These are phyloP conservation scores for Rousettus madagascariensis DNA, from an alignment of 2,797 vertebrate species.

Conservation along the genomic window DNA sequence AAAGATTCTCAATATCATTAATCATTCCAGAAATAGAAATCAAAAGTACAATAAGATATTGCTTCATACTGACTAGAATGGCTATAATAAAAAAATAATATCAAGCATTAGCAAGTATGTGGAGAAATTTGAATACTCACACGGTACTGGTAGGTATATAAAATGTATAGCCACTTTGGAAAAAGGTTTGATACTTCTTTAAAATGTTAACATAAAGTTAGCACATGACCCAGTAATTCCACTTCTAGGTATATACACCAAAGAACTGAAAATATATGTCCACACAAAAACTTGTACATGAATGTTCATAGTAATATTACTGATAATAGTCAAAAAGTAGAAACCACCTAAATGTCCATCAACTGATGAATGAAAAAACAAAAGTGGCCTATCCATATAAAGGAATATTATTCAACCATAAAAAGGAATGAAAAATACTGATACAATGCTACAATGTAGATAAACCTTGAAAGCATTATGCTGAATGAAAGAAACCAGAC, in stretches of 20 bases:
- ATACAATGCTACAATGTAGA: neutral
- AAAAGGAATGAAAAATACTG: neutral
- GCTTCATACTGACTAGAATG: neutral
- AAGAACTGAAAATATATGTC: neutral
- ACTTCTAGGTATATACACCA: neutral
- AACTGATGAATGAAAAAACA: neutral
- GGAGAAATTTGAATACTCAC: neutral
- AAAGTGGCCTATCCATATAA: neutral
- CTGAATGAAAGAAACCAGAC: neutral
- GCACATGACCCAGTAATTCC: neutral
- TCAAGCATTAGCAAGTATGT: neutral
- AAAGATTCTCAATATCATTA: neutral
- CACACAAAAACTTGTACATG: neutral
- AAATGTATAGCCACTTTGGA: neutral
- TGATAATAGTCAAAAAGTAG: neutral
- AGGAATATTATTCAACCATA: neutral
- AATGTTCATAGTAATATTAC: neutral
- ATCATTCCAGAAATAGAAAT: neutral
- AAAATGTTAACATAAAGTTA: constrained; percentile 9
- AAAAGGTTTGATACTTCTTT: neutral
- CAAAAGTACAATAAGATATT: neutral
- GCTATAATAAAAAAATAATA: neutral
- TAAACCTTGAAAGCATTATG: neutral
- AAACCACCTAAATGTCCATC: neutral
- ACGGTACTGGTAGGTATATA: neutral